phyloP scores from a whole-genome alignment of 2,113 vertebrate species.

The Hippocampus mohnikei region DNA sequence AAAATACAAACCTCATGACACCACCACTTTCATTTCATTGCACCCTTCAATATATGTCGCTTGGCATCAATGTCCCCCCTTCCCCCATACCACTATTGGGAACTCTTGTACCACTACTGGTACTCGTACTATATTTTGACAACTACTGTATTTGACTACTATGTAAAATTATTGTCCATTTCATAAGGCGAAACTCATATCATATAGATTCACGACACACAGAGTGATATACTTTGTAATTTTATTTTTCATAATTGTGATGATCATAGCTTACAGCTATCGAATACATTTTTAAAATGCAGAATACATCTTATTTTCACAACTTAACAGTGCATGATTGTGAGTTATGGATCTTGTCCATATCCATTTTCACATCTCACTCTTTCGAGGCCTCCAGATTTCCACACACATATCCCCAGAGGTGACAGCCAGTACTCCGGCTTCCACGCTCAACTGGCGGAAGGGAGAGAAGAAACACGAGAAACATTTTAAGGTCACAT shows the following conservation, averaged over 20 bases:
- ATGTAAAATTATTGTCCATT: background rate
- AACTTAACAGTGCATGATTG: background rate
- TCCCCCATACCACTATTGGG: too few relatives aligned
- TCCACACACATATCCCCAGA: constrained; percentile 78
- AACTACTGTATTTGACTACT: background rate
- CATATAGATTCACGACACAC: background rate
- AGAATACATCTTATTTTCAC: background rate
- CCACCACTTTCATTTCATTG: too few relatives aligned
- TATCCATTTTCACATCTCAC: constrained; percentile 5
- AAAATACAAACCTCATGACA: too few relatives aligned
- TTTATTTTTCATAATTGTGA: background rate
- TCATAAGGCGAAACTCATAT: background rate
- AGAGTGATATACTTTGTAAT: background rate
- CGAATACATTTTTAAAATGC: background rate
- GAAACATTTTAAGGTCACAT: background rate
- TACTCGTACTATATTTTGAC: background rate
- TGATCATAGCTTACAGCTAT: background rate
- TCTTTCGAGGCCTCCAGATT: constrained; percentile 79
- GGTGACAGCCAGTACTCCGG: constrained; percentile 80
- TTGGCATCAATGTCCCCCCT: too few relatives aligned
- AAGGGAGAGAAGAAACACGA: background rate
- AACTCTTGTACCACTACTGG: too few relatives aligned
- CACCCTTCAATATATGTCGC: too few relatives aligned
- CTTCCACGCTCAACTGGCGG: constrained; percentile 80
- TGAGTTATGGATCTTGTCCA: background rate